phyloP scores from a whole-genome alignment of 1,140 invertebrate species.

The Zaprionus camerounensis region DNA sequence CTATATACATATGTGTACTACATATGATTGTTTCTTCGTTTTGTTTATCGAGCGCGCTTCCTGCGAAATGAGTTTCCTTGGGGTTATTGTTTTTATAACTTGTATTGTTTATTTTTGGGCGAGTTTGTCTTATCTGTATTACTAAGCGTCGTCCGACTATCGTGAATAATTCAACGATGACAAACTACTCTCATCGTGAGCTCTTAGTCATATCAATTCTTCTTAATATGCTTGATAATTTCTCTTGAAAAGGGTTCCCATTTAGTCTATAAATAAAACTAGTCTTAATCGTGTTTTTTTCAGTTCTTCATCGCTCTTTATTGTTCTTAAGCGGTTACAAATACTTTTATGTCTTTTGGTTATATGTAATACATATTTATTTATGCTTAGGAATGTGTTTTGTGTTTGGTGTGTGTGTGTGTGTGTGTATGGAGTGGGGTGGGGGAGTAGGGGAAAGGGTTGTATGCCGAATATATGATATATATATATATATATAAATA shows the following conservation, averaged over 20 bases:
- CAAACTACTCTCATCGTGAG: slow-evolving; percentile 12
- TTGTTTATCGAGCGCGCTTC: background rate
- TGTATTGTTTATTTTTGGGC: slow-evolving; percentile 21
- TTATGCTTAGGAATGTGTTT: slow-evolving; percentile 55
- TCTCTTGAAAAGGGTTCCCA: background rate
- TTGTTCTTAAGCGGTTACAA: slow-evolving; percentile 71
- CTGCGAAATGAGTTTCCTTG: slow-evolving; percentile 13
- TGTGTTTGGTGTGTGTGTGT: background rate
- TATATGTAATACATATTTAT: slow-evolving; percentile 61
- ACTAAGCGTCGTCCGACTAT: background rate
- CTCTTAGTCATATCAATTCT: background rate
- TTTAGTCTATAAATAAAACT: background rate
- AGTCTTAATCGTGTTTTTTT: slow-evolving; percentile 26
- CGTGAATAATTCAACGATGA: slow-evolving; percentile 7
- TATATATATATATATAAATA: slow-evolving; percentile 16
- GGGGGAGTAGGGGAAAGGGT: slow-evolving; percentile 12
- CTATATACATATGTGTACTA: background rate
- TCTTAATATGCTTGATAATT: background rate
- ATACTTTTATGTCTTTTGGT: slow-evolving; percentile 57
- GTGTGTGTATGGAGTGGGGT: background rate
- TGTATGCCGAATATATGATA: slow-evolving; percentile 55
- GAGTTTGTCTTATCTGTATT: slow-evolving; percentile 4
- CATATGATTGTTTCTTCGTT: background rate
- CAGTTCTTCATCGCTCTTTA: slow-evolving; percentile 75
- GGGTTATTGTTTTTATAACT: background rate